Base-by-base conservation (phyloP, 2,797 vertebrate species). In the Myotis findleyi region DNA sequence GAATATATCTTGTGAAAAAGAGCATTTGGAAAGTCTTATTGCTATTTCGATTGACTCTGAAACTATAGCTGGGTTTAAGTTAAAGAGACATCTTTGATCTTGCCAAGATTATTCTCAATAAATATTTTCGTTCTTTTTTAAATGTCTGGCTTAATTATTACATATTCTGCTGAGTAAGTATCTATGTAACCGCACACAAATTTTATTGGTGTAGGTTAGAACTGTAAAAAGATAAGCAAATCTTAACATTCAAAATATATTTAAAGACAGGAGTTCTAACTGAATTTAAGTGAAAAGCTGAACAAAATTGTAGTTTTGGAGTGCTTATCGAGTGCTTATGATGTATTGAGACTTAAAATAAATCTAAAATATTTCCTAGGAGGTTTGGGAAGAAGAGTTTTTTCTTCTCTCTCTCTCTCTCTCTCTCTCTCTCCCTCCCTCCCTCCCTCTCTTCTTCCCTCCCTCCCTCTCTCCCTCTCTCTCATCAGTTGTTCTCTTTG, bases 291-390 rank as follows among this genome's bases (percentile, higher is more conserved):
- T 72, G 41, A 80, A 79, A 81, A 84, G 47, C 21, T 49, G 30
- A 93, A 25, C 30, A 23, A 89, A 95, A n/a, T 44, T 87, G 20
- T 9, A 57, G 13, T 38, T 75, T 80, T 1, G 21, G 3, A 57
- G 9, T 71, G 47, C 16, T 95, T 55, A 76, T n/a, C 5, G 2
- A 82, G 77, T 87, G 76, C 69, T 71, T 79, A 30, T 73, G 36
- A 93, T 51, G 5, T 69, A 59, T 13, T 30, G 8, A 94, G 41
- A 25, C 21, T 79, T 75, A 57, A 76, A 87, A 82, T 51, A 92
- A 84, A 75, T 57, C 57, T 90, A 57, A 88, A 77, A 47, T 75
- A 69, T 69, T 86, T 97, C 59, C 62, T 41, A 83, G 33, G 25
- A 92, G 30, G 7, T 27, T 44, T 93, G n/a, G 38, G 38, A 66